Base-by-base conservation (phyloP, 2,888 invertebrate genomes). In the Drosophila meridionalis region DNA sequence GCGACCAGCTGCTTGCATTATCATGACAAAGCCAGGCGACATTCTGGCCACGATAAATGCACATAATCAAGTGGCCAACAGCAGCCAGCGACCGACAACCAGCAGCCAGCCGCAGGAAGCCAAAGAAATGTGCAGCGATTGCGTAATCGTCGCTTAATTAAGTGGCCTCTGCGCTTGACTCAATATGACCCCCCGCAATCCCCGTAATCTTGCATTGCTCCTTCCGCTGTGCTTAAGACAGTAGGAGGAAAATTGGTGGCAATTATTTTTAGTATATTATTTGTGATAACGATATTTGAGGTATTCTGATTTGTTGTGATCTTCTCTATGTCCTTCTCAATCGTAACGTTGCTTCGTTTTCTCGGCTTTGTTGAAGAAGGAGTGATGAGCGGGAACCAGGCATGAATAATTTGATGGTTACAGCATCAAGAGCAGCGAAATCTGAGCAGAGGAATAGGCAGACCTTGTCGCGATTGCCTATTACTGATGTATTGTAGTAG, bases 61-160 rank as follows among this genome's bases (percentile, higher is more conserved):
- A 70, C 60, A 58, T 61, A 64, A 73, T 48, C 47, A 58, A 74
- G 42, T 47, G 59, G 40, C 43, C 56, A 43, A 14, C 52, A 38
- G 14, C 40, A 43, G 47, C 11, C 36, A 36, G 9, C 36, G 9
- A 9, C 7, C 36, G 9, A 3, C 36, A 2, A 9, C 36, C 36
- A 36, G 36, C 36, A 36, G 42, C 0, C 48, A 30, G 34, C 40
- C 30, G 20, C 30, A 58, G 56, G 56, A 42, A 40, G 40, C 20
- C 28, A 28, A 14, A 55, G 50, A 26, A 67, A n/a, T 45, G 63
- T 26, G 28, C 53, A 28, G 52, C 56, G 63, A 60, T 60, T 63
- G 52, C 61, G 63, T 78, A 78, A 73, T 57, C 59, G 34, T 30
- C 59, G 56, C 59, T 74, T 68, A 67, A 78, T 78, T 78, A 70